Evolutionary conservation across 53 echinoderm and acorn worm genomes (phyloP), one percentile per base, ranked within the genome.

Genomic region (Temnopleurus reevesii): DNA sequence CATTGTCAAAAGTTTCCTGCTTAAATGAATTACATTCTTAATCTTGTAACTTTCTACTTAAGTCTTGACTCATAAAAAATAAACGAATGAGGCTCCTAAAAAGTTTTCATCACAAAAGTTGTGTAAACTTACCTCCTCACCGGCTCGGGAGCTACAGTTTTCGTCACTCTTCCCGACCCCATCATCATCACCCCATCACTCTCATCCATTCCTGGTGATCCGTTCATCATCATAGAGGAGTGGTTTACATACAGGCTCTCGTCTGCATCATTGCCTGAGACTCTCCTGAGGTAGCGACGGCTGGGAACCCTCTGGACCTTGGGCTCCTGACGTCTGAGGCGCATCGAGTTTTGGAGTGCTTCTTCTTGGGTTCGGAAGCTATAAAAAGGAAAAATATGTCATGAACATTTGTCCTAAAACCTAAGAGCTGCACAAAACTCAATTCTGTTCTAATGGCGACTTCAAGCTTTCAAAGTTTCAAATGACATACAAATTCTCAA

Each of bases 281-380:
- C 65, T 41, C 95, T 80, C 21, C 92, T 84, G 58, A 80, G 88
- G 80, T 94, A 95, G 57, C 95, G 84, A 21, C 92, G 94, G 84
- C 98, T 97, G 0, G 89, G 93, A 4, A 94, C 87, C 15, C 98
- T 91, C 53, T 90, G 81, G 27, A 97, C 95, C 33, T 92, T 89
- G 38, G 95, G 98, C 80, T 93, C 93, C 8, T 94, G 93, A 9
- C 98, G 77, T 54, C 88, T 90, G 12, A 95, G 92, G n/a, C 86
- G 55, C 12, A 93, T 82, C 8, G 95, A 89, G 26, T 90, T 86
- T 46, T 97, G 93, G 19, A 97, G 65, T 1, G 98, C 95, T 31
- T 95, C 95, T 45, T 89, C 56, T 38, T 97, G 95, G 15, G 97
- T 97, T 3, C 97, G 77, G 12, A 94, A 95, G 60, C 97, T 97